Percentiles rank a stretch among this genome's conserved stretches.
These are phyloP conservation scores for Drosophila melanica DNA, from an alignment of 1,140 invertebrate species.

Conservation along the genomic window DNA sequence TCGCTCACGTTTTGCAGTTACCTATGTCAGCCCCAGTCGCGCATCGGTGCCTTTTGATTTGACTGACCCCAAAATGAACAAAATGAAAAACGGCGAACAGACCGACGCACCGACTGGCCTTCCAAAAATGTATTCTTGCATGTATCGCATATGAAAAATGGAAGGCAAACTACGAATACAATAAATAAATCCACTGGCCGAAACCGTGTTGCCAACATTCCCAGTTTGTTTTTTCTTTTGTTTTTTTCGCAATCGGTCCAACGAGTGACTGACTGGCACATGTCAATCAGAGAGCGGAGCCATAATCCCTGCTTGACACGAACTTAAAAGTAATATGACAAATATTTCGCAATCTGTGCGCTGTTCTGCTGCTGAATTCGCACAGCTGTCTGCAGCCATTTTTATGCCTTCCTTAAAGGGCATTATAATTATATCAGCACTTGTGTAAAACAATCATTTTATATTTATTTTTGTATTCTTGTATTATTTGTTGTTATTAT, in stretches of 20 bases:
- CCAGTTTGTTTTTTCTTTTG: too few relatives aligned
- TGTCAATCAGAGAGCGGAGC: conserved; percentile 74
- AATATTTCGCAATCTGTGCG: conserved; percentile 75
- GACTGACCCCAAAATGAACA: conserved; percentile 32
- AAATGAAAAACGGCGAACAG: conserved; percentile 14
- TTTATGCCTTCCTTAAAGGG: neutral
- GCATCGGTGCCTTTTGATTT: conserved; percentile 27
- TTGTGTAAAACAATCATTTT: neutral
- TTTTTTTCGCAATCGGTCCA: conserved; percentile 1
- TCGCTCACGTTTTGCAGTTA: conserved; percentile 20
- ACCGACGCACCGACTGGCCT: conserved; percentile 15
- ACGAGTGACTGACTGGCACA: conserved; percentile 49
- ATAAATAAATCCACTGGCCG: conserved; percentile 27
- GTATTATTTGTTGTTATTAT: neutral
- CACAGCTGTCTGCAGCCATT: conserved; percentile 4
- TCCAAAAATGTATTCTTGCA: conserved; percentile 2
- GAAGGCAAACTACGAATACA: conserved; percentile 28
- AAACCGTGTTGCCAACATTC: conserved; percentile 5
- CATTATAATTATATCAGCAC: neutral
- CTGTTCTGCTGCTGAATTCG: conserved; percentile 13
- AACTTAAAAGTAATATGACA: conserved; percentile 82
- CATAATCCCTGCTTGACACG: conserved; percentile 76
- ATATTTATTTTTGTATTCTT: neutral
- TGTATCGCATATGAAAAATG: conserved; percentile 38
- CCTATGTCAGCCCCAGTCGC: conserved; percentile 28